Percentiles rank a stretch among this genome's conserved stretches.
These are phyloP conservation scores for Papilio demoleus DNA, from an alignment of 2,888 invertebrate species.

Conservation along the genomic window DNA sequence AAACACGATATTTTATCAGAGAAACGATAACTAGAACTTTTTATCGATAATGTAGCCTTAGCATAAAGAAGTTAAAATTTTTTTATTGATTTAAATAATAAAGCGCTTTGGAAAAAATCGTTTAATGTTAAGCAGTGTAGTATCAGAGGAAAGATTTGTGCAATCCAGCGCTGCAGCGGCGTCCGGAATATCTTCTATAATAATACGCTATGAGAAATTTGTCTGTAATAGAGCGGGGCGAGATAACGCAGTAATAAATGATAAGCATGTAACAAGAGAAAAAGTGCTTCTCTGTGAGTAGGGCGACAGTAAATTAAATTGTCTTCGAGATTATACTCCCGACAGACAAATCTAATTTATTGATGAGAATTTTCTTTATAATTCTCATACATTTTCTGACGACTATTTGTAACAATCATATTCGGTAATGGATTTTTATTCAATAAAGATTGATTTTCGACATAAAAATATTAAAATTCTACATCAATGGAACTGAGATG, in stretches of 20 bases:
- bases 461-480: too few relatives aligned
- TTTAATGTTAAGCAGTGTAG: constrained; percentile 52
- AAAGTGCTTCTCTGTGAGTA: constrained; percentile 50
- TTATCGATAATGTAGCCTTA: too few relatives aligned
- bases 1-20: too few relatives aligned
- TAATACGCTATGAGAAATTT: constrained; percentile 63
- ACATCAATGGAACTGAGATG: too few relatives aligned
- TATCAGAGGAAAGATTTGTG: constrained; percentile 52
- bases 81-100: too few relatives aligned
- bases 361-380: not conserved
- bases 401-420: too few relatives aligned
- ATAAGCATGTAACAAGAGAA: constrained; percentile 59
- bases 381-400: constrained; percentile 5
- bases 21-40: too few relatives aligned
- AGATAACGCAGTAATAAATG: constrained; percentile 63
- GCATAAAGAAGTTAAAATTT: too few relatives aligned
- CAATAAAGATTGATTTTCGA: too few relatives aligned
- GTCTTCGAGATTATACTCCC: constrained; percentile 25
- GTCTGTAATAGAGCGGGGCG: constrained; percentile 54
- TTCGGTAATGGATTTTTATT: too few relatives aligned
- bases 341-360: constrained; percentile 19
- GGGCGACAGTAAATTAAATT: constrained; percentile 52
- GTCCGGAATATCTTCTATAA: constrained; percentile 55
- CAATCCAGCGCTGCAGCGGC: constrained; percentile 47
- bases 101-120: constrained; percentile 41